A percentile compares a stretch with the other conserved stretches of the same genome.
phyloP scores from a whole-genome alignment of 2,888 invertebrate species.

The Agrochola litura region DNA sequence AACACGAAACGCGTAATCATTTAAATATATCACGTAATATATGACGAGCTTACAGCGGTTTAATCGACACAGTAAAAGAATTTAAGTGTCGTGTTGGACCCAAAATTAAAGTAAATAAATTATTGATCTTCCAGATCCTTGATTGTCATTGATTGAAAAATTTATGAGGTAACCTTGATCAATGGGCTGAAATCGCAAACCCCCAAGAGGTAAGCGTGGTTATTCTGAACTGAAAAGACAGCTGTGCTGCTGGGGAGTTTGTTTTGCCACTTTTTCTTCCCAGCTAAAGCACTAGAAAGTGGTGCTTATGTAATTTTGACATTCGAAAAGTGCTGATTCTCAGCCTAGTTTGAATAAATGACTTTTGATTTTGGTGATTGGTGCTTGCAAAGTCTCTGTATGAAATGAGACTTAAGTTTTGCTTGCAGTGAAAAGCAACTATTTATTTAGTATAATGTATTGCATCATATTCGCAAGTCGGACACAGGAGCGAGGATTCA shows the following conservation, averaged over 20 bases:
- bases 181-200: neutral
- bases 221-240: too few species aligned
- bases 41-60: neutral
- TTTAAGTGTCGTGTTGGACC: neutral
- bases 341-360: too few species aligned
- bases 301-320: too few species aligned
- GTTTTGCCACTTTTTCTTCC: too few species aligned
- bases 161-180: neutral
- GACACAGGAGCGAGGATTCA: neutral
- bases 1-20: neutral
- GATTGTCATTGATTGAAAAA: neutral
- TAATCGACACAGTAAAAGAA: neutral
- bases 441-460: neutral
- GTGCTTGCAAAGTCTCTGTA: neutral
- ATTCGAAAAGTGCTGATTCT: too few species aligned
- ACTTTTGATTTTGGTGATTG: neutral
- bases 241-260: too few species aligned
- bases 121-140: neutral
- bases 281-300: too few species aligned
- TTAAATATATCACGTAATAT: neutral
- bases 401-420: neutral
- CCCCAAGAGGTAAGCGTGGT: too few species aligned
- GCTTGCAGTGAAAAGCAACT: neutral
- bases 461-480: neutral
- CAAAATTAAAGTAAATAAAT: neutral